Base-by-base conservation (phyloP, 2,888 invertebrate genomes). In the Microplitis deprimator region DNA sequence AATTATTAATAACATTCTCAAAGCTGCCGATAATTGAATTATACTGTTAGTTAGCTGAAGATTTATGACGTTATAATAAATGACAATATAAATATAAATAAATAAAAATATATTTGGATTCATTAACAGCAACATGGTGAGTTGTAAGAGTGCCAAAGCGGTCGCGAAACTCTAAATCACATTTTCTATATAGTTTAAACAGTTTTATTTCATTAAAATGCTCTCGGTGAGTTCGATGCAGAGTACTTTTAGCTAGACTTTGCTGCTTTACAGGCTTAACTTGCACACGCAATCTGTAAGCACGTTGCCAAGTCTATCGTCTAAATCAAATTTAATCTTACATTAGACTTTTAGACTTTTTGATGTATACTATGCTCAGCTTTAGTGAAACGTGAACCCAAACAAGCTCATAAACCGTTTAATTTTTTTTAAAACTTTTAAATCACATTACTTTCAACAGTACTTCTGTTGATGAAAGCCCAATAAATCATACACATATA, bases 71-170 rank as follows among this genome's bases (percentile, higher is more conserved):
- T 50, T 50, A 50, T 50, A 50, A 50, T 50, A 13, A 13, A 50
- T 50, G 50, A 50, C 13, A 50, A 50, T 50, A 62, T 16, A 62
- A 16, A 62, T n/a, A 13, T 65, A 65, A 10, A 29, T 65, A 5
- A 29, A 29, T 65, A 29, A 73, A 73, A 65, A 73, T 73, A 17
- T 50, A 40, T 50, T 67, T 20, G 38, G 38, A 29, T 77, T 77
- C 73, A 77, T 77, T 77, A 73, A 73, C 69, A 41, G 39, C 20
- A 29, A 64, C 73, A 68, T 50, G 68, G 17, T 40, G 20, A 61
- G 38, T 64, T 77, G 77, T 73, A 73, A 73, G 64, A 41, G 13
- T 77, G 77, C 77, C 77, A 77, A 77, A 69, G 41, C 38, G 75
- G 67, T 73, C 64, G 38, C 38, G 68, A 67, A 39, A 50, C 50